Conservation (phyloP, 2,113 vertebrate genomes). For the Halichoerus grypus region DNA sequence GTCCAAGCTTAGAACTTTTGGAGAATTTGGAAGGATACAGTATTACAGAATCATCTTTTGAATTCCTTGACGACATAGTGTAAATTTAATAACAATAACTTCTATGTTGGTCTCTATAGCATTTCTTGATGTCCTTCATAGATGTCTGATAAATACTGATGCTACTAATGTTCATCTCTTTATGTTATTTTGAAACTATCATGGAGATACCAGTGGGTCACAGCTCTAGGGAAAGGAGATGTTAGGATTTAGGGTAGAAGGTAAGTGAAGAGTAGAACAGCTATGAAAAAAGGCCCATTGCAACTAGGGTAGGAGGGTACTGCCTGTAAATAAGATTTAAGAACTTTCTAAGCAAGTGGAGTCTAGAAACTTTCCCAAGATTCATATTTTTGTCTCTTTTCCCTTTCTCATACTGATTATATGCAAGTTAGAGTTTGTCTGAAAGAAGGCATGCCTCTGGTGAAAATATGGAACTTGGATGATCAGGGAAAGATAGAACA, state of each 20-base stretch:
- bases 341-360: not conserved
- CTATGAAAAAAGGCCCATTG: not conserved
- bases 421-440: not conserved
- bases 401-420: not conserved
- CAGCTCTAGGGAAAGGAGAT: not conserved
- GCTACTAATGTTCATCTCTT: not conserved
- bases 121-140: not conserved
- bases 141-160: not conserved
- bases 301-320: not conserved
- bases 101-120: not conserved
- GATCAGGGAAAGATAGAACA: not conserved
- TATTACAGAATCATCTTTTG: not conserved
- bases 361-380: not conserved
- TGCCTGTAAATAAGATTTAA: not conserved
- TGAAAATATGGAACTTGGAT: not conserved
- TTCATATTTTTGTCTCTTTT: not conserved
- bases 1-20: not conserved
- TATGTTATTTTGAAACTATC: not conserved
- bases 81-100: not conserved
- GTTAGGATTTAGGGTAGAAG: not conserved
- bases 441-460: not conserved
- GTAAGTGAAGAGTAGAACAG: not conserved
- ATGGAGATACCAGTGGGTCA: not conserved
- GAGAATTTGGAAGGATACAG: not conserved
- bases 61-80: not conserved